phyloP scores from a whole-genome alignment of 2,797 vertebrate species.

The Myotis vivesi region DNA sequence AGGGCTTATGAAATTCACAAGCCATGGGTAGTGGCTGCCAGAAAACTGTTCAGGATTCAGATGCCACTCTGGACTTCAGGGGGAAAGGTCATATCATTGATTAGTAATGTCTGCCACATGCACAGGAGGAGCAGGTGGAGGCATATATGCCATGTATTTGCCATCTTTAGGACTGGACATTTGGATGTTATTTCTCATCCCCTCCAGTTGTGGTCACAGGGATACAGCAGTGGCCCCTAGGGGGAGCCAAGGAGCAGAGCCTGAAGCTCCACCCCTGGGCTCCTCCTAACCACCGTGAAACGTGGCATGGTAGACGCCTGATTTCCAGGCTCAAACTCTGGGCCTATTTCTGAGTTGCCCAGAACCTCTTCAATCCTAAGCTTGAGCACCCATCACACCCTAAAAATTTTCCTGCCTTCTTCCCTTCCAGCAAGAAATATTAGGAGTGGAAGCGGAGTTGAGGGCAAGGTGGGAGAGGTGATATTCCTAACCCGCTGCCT shows the following conservation, averaged over 20 bases:
- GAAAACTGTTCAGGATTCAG: background rate
- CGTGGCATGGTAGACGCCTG: constrained; percentile 47
- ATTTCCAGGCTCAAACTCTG: background rate
- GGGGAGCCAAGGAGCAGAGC: background rate
- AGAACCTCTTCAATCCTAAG: background rate
- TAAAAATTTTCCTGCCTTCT: background rate
- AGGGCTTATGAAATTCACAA: background rate
- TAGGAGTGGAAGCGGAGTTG: background rate
- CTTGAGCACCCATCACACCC: background rate
- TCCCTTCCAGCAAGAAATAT: background rate
- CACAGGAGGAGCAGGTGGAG: background rate
- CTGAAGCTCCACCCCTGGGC: background rate
- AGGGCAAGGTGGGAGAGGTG: background rate
- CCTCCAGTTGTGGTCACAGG: constrained; percentile 30
- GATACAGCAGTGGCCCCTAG: background rate
- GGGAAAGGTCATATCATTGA: background rate
- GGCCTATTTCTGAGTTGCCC: background rate
- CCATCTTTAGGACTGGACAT: background rate
- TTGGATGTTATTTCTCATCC: constrained; percentile 27
- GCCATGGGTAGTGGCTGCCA: background rate
- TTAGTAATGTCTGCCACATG: constrained; percentile 45
- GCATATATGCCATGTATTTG: background rate
- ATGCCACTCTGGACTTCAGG: background rate
- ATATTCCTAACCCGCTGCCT: background rate
- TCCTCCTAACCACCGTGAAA: background rate